These are phyloP conservation scores for Holothuria scabra DNA, from an alignment of 53 echinoderm and acorn worm species.

Conservation along the genomic window DNA sequence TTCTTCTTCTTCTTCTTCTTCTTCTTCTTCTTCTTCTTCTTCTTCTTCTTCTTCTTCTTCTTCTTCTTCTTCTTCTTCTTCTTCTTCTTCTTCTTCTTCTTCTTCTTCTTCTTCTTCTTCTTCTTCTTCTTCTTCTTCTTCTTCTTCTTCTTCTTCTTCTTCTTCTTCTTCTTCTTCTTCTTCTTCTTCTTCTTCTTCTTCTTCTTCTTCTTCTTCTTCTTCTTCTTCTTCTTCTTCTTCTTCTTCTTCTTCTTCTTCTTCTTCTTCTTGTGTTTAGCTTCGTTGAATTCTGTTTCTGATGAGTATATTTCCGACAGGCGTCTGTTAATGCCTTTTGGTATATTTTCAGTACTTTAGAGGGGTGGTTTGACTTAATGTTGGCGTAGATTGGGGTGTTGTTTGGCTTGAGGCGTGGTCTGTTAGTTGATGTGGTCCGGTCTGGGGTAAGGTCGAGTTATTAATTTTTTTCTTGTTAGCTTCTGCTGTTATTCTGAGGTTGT, in stretches of 20 bases:
- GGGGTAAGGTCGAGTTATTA: too few species aligned
- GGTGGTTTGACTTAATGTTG: too few species aligned
- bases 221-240: not conserved
- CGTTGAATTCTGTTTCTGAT: constrained; percentile 7
- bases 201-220: not conserved
- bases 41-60: not conserved
- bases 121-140: constrained; percentile 1
- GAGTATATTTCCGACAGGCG: too few species aligned
- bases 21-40: not conserved
- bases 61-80: not conserved
- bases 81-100: constrained; percentile 8
- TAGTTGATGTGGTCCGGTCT: too few species aligned
- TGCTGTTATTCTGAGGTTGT: too few species aligned
- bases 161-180: constrained; percentile 28
- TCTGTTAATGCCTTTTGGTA: too few species aligned
- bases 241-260: not conserved
- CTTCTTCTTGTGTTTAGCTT: not conserved
- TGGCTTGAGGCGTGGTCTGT: too few species aligned
- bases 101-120: not conserved
- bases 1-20: constrained; percentile 13
- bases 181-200: not conserved
- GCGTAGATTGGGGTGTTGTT: too few species aligned
- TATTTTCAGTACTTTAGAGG: constrained; percentile 10
- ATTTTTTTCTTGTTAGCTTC: too few species aligned
- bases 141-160: constrained; percentile 24